These are phyloP conservation scores for Alectura lathami DNA, from an alignment of 2,113 vertebrate genomes.

Conservation along the genomic window DNA sequence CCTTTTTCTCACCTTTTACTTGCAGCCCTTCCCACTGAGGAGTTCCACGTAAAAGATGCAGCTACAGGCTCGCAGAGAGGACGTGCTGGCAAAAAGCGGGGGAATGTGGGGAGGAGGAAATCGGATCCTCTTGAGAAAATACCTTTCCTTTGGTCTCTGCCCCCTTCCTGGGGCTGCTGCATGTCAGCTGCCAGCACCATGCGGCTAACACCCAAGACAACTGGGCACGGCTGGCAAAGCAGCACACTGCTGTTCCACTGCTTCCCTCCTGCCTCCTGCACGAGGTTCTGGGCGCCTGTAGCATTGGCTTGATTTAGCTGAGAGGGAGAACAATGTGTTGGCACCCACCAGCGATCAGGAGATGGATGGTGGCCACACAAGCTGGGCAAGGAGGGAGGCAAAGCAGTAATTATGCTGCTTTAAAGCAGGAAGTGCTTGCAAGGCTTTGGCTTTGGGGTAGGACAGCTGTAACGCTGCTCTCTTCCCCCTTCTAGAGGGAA, in stretches of 20 bases:
- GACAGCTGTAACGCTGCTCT: too few relatives aligned
- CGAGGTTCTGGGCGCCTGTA: not conserved
- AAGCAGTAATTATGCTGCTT: fast-evolving
- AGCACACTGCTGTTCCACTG: fast-evolving
- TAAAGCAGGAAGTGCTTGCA: not conserved
- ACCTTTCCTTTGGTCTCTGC: not conserved
- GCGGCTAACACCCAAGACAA: not conserved
- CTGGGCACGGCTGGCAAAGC: not conserved
- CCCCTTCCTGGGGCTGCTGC: not conserved
- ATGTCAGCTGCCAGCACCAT: not conserved
- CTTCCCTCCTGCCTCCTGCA: not conserved
- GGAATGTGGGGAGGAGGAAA: too few relatives aligned
- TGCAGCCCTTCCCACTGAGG: not conserved
- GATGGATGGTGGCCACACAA: not conserved
- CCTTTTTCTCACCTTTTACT: not conserved
- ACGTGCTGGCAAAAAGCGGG: too few relatives aligned
- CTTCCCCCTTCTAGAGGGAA: not conserved
- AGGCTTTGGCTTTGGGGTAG: not conserved
- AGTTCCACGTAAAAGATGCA: too few relatives aligned
- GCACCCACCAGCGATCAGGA: not conserved
- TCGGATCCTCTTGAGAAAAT: too few relatives aligned
- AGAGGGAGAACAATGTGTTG: not conserved
- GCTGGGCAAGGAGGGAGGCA: not conserved
- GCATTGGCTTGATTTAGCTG: too few relatives aligned
- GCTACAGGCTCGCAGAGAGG: too few relatives aligned